phyloP scores from a whole-genome alignment of 2,797 vertebrate species.

The Diplodus sargus region DNA sequence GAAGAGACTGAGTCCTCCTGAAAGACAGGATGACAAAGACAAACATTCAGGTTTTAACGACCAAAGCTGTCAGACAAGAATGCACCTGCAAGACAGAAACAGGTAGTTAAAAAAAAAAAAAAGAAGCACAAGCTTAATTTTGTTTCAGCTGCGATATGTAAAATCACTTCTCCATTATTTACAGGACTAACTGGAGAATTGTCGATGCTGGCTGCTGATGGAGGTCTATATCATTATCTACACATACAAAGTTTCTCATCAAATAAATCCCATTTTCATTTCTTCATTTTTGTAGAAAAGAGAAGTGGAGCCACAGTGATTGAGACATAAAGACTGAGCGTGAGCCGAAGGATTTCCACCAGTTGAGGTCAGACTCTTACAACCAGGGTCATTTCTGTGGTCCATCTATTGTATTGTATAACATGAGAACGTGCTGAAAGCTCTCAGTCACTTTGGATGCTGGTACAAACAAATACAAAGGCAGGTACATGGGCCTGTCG shows the following conservation, averaged over 20 bases:
- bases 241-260: background rate
- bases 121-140: background rate
- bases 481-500: background rate
- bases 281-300: background rate
- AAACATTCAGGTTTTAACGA: background rate
- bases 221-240: background rate
- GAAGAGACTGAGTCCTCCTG: constrained; percentile 94
- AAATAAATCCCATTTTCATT: constrained; percentile 22
- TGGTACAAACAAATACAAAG: background rate
- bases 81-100: background rate
- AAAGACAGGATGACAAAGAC: constrained; percentile 45
- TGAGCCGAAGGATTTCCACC: background rate
- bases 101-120: background rate
- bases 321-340: background rate
- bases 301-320: constrained; percentile 1
- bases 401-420: background rate
- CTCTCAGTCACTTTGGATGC: background rate
- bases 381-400: too few species aligned
- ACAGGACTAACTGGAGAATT: background rate
- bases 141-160: background rate
- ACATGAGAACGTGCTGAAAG: background rate
- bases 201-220: background rate
- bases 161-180: background rate
- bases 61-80: background rate
- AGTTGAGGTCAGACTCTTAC: background rate